phyloP scores from a whole-genome alignment of 2,113 vertebrate species.

The Mus pahari region DNA sequence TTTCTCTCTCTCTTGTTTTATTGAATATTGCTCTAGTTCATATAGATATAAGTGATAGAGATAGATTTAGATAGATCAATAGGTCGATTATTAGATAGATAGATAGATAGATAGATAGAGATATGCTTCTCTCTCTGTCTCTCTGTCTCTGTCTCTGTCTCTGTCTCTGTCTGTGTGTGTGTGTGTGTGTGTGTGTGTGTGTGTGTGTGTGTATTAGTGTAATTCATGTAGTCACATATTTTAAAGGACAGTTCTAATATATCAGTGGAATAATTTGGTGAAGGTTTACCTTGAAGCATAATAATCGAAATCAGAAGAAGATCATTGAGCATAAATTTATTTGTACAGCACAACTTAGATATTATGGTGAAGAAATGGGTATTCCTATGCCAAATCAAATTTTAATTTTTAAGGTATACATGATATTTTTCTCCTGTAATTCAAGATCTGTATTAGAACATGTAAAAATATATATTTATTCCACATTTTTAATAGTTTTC shows the following conservation, averaged over 20 bases:
- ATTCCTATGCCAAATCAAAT: not conserved
- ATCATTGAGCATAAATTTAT: not conserved
- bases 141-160: no score
- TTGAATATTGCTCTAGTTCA: not conserved
- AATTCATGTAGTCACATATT: not conserved
- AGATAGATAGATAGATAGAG: no score
- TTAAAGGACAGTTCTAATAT: not conserved
- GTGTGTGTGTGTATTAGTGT: not conserved
- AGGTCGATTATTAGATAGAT: no score
- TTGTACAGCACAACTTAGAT: not conserved
- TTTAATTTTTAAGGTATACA: not conserved
- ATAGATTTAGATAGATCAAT: no score
- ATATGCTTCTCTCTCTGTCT: no score
- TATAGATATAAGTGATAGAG: not conserved
- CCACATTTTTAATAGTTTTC: rapidly evolving
- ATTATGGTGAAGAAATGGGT: not conserved
- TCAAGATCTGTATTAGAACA: not conserved
- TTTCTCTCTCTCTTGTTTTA: constrained; percentile 38
- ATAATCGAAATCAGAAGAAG: not conserved
- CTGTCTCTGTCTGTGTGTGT: not conserved
- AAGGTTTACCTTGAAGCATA: not conserved
- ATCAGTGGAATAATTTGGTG: not conserved
- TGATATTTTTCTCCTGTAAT: not conserved
- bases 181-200: not conserved
- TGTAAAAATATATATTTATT: not conserved